A percentile compares a stretch with the other conserved stretches of the same genome.
Evolutionary conservation across 2,888 invertebrate species (phyloP).

Genomic region (Rugalucina vietnamica): DNA sequence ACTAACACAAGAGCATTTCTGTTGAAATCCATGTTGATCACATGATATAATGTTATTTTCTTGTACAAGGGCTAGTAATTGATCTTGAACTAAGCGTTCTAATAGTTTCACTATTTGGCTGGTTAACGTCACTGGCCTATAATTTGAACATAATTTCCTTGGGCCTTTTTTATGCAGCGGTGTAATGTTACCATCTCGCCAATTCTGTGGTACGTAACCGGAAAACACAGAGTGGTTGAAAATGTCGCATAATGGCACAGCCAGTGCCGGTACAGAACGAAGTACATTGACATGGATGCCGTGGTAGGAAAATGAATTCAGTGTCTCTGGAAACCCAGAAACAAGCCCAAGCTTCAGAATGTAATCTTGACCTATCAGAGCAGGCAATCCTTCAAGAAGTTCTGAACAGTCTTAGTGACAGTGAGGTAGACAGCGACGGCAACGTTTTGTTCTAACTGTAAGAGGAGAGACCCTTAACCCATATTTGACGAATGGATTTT

Average conservation of each 20-base stretch:
- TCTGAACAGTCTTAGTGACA: too few relatives aligned
- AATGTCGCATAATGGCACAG: background rate
- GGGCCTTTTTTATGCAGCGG: background rate
- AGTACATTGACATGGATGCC: background rate
- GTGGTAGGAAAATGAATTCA: too few relatives aligned
- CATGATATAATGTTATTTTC: background rate
- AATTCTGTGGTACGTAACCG: background rate
- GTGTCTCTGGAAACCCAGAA: too few relatives aligned
- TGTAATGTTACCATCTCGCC: background rate
- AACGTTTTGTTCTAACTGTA: too few relatives aligned
- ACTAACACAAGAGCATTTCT: background rate
- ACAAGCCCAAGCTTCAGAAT: too few relatives aligned
- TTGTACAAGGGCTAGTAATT: background rate
- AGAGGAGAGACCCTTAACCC: too few relatives aligned
- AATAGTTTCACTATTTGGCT: background rate
- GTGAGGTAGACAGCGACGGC: too few relatives aligned
- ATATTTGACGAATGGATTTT: too few relatives aligned
- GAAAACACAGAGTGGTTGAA: background rate
- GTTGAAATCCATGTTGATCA: background rate
- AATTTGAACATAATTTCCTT: background rate
- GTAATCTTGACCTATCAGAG: too few relatives aligned
- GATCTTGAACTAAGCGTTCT: background rate
- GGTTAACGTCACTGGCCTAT: background rate
- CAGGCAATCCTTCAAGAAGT: too few relatives aligned
- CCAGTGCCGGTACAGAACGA: background rate